Evolutionary conservation across 2,113 vertebrate genomes (phyloP).

Genomic region (Mohoua ochrocephala): DNA sequence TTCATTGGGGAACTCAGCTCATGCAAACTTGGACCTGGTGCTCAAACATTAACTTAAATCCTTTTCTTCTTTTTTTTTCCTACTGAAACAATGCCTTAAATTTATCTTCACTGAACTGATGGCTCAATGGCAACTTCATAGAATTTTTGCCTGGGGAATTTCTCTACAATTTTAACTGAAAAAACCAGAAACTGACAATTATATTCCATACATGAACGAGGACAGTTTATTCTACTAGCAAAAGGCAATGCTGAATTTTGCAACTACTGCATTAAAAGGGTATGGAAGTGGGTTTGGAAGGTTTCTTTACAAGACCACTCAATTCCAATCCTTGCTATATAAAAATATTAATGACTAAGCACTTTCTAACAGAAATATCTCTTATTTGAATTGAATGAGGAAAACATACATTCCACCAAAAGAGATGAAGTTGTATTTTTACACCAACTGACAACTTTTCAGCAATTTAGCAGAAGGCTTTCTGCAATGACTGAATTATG

Average conservation of each 20-base stretch:
- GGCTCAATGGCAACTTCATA: background rate
- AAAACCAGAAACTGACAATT: background rate
- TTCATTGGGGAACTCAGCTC: background rate
- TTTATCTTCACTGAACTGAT: background rate
- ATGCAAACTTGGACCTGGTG: background rate
- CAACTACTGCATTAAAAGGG: background rate
- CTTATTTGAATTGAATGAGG: background rate
- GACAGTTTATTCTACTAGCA: background rate
- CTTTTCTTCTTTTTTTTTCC: accelerated
- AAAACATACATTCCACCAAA: background rate
- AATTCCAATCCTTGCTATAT: background rate
- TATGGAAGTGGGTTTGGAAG: background rate
- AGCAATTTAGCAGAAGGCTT: background rate
- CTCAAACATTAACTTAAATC: background rate
- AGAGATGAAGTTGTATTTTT: background rate
- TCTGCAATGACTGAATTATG: background rate
- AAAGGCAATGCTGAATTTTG: background rate
- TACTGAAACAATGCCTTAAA: background rate
- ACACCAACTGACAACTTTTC: background rate
- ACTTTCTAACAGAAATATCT: background rate
- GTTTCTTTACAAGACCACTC: background rate
- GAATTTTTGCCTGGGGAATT: background rate
- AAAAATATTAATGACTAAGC: background rate
- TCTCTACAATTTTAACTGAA: background rate
- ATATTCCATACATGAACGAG: background rate